Conservation (phyloP, 2,888 invertebrate genomes). For the Ramazzottius varieornatus region DNA sequence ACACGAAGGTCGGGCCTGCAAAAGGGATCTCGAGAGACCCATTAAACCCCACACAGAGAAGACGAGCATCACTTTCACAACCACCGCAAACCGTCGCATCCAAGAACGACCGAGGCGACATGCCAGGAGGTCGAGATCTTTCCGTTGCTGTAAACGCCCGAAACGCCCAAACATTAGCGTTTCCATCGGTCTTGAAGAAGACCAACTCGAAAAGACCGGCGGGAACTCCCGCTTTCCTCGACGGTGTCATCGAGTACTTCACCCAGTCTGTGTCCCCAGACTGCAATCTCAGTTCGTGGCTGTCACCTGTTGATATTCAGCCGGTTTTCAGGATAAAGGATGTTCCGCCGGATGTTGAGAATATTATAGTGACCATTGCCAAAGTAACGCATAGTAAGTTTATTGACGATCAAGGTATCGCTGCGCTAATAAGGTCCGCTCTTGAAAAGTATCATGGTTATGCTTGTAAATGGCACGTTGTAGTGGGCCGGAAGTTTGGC, state of each 20-base stretch:
- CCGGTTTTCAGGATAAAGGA: not conserved
- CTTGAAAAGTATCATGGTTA: not conserved
- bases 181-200: too few species aligned
- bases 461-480: not conserved
- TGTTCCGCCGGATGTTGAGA: not conserved
- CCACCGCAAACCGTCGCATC: too few species aligned
- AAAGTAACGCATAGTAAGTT: not conserved
- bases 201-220: not conserved
- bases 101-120: too few species aligned
- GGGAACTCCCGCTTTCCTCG: not conserved
- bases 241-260: not conserved
- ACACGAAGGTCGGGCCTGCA: not conserved
- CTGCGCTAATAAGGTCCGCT: not conserved
- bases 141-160: too few species aligned
- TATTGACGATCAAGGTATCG: not conserved
- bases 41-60: too few species aligned
- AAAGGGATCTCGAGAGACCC: too few species aligned
- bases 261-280: not conserved
- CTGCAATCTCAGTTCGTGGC: not conserved
- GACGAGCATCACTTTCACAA: too few species aligned
- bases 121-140: too few species aligned
- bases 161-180: too few species aligned
- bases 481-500: not conserved
- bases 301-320: not conserved
- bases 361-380: not conserved